A percentile compares a stretch with the other conserved stretches of the same genome.
Evolutionary conservation across 2,113 vertebrate genomes (phyloP).

Genomic region (Xyliphius kryptos): DNA sequence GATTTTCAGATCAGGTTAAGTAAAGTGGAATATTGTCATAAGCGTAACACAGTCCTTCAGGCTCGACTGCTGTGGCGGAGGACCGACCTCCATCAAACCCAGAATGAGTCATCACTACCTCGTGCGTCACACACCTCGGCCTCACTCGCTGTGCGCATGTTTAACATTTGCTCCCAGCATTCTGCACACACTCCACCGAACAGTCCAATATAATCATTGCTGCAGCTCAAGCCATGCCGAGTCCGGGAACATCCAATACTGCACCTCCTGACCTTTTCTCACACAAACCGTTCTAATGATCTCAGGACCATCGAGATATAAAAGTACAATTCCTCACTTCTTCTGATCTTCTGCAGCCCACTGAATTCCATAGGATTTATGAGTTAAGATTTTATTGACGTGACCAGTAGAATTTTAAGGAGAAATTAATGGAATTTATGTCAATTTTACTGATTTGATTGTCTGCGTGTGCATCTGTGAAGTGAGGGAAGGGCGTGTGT

Average conservation of each 20-base stretch:
- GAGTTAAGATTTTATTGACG: too few species aligned
- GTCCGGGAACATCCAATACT: background rate
- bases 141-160: slow-evolving; percentile 12
- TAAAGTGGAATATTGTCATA: slow-evolving; percentile 9
- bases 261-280: background rate
- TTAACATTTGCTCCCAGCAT: slow-evolving; percentile 22
- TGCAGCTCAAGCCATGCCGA: background rate
- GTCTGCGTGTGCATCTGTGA: too few species aligned
- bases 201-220: slow-evolving; percentile 9
- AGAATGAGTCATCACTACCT: slow-evolving; percentile 38
- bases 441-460: too few species aligned
- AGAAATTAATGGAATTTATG: too few species aligned
- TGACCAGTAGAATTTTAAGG: too few species aligned
- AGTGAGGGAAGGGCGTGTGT: too few species aligned
- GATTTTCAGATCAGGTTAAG: background rate
- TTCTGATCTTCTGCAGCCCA: too few species aligned
- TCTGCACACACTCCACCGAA: background rate
- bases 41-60: slow-evolving; percentile 18
- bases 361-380: too few species aligned
- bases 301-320: background rate
- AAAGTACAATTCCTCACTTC: too few species aligned
- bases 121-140: slow-evolving; percentile 34
- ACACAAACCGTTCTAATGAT: background rate
- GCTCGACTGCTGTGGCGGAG: slow-evolving; percentile 6
- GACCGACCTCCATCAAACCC: slow-evolving; percentile 31